Evolutionary conservation across 2,888 invertebrate genomes (phyloP), one percentile per base, ranked within the genome.

Genomic region (Brachyptera risi): DNA sequence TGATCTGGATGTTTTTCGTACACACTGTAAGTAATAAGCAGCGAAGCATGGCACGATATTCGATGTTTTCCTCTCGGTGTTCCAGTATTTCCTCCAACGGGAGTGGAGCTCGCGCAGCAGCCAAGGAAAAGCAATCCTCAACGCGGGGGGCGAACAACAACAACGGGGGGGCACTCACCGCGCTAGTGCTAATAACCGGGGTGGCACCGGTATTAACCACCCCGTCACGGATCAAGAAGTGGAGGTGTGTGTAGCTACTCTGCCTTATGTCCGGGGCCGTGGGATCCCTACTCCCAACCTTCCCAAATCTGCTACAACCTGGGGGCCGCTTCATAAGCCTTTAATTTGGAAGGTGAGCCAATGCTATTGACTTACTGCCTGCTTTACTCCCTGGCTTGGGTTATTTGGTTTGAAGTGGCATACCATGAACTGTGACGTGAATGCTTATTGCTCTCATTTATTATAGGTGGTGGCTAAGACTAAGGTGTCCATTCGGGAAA

Each of bases 321-420:
- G 82, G 82, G 81, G 81, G 73, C 80, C 80, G 73, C 79, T 82
- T 75, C 80, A 82, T 76, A 82, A 81, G 78, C 80, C 81, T 75
- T 79, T 81, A 75, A 79, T 80, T 73, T 81, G 81, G 81, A 83
- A 83, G 82, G 81, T 82, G 80, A 80, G 79, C 74, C 59, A 57
- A 54, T 64, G 56, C 59, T 40, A 56, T 47, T 58, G 44, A 49
- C 54, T 57, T 42, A 58, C 27, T 62, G 68, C 67, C 60, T 35
- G 56, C 15, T 60, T 37, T 31, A 49, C 19, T 31, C 13, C 15
- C 59, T 31, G n/a, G n/a, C n/a, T n/a, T n/a, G n/a, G n/a, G n/a
- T n/a, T n/a, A n/a, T n/a, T n/a, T n/a, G n/a, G n/a, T n/a, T n/a
- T n/a, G n/a, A n/a, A n/a, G n/a, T n/a, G n/a, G n/a, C n/a, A n/a